Conservation (phyloP, 2,888 invertebrate genomes). For the Hemithea aestivaria region DNA sequence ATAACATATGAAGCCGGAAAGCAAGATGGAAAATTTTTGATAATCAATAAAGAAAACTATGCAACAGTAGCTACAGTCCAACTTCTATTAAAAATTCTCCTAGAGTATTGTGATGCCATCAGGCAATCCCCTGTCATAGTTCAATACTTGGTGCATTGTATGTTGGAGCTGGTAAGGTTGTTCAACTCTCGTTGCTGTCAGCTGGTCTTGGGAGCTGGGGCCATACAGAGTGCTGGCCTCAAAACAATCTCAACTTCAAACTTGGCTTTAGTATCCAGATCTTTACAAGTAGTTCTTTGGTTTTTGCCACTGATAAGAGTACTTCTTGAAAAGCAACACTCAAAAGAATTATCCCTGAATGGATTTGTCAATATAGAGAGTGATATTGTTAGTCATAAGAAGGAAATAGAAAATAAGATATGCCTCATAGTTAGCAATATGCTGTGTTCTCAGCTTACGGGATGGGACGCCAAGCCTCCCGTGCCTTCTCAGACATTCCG, state of each 20-base stretch:
- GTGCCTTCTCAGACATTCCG: constrained; percentile 95
- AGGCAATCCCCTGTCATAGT: constrained; percentile 88
- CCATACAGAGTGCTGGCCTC: constrained; percentile 94
- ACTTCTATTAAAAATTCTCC: constrained; percentile 91
- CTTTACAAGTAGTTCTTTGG: constrained; percentile 90
- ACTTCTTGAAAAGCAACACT: constrained; percentile 82
- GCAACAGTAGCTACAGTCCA: constrained; percentile 90
- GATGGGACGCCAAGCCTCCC: constrained; percentile 97
- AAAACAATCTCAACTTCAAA: constrained; percentile 97
- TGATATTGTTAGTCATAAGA: constrained; percentile 92
- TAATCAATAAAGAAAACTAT: constrained; percentile 85
- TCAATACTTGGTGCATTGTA: constrained; percentile 88
- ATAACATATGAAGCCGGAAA: constrained; percentile 56
- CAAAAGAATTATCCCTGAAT: constrained; percentile 64
- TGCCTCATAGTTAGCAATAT: constrained; percentile 93
- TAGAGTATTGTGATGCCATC: constrained; percentile 93
- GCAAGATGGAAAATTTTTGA: constrained; percentile 77
- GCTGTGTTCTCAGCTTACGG: constrained; percentile 86
- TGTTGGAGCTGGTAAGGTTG: constrained; percentile 92
- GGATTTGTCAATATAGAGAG: constrained; percentile 86
- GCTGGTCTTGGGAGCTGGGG: constrained; percentile 97
- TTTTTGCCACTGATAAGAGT: constrained; percentile 84
- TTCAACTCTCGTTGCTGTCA: constrained; percentile 95
- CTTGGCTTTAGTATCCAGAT: constrained; percentile 91
- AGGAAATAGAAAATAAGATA: constrained; percentile 95